These are phyloP conservation scores for Aphidius colemani DNA, from an alignment of 2,888 invertebrate genomes.

Conservation along the genomic window DNA sequence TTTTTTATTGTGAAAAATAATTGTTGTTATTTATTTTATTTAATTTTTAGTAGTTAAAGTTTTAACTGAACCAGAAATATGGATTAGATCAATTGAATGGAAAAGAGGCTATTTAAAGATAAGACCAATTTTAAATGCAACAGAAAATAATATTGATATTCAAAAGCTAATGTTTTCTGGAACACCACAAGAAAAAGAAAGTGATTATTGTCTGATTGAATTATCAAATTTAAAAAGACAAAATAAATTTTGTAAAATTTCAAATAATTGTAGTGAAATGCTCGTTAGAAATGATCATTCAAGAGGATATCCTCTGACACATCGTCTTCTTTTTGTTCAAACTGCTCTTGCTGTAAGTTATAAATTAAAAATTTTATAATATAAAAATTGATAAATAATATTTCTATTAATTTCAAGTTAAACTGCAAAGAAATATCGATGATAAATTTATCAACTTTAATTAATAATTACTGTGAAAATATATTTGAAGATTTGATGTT, in stretches of 20 bases:
- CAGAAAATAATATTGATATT: constrained; percentile 23
- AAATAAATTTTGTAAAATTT: constrained; percentile 33
- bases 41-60: constrained; percentile 26
- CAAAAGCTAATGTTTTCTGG: constrained; percentile 39
- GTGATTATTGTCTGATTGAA: constrained; percentile 43
- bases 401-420: neutral
- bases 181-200: constrained; percentile 43
- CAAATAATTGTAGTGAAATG: constrained; percentile 40
- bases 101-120: constrained; percentile 24
- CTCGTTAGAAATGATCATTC: constrained; percentile 40
- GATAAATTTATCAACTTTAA: constrained; percentile 30
- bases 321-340: constrained; percentile 55
- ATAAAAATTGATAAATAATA: neutral
- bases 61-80: constrained; percentile 42
- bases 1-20: neutral
- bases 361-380: neutral
- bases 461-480: constrained; percentile 42
- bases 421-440: too few relatives aligned
- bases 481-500: constrained; percentile 50
- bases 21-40: neutral
- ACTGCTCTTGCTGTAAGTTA: constrained; percentile 45
- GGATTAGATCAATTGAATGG: constrained; percentile 45
- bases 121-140: constrained; percentile 5
- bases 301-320: constrained; percentile 57
- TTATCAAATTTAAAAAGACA: constrained; percentile 30